Conservation (phyloP, 1,140 invertebrate genomes). For the Ptiloglossa arizonensis region DNA sequence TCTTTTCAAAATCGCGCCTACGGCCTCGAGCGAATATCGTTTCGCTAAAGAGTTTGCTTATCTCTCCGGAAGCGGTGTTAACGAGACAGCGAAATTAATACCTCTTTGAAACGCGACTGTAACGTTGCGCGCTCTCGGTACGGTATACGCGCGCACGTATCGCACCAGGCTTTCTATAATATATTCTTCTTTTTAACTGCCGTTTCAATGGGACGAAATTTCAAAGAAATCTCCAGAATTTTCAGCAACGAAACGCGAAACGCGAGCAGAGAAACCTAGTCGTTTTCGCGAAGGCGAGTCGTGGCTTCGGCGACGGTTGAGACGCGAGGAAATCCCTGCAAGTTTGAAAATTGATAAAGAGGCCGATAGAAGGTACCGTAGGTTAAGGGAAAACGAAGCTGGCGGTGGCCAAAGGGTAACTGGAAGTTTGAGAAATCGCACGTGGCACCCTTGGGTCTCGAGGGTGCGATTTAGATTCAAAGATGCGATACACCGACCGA, state of each 20-base stretch:
- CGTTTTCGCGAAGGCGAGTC: too few relatives aligned
- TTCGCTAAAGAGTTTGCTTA: too few relatives aligned
- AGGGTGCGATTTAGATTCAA: conserved; percentile 41
- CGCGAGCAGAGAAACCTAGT: too few relatives aligned
- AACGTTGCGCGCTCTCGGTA: too few relatives aligned
- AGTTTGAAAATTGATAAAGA: neutral
- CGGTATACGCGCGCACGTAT: neutral
- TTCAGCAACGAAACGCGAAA: neutral
- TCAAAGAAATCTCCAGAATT: neutral
- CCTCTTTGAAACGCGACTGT: neutral
- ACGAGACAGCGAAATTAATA: neutral
- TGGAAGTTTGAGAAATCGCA: conserved; percentile 12
- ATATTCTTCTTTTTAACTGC: neutral
- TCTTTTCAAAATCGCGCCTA: neutral
- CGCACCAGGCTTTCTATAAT: neutral
- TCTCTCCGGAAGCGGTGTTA: neutral
- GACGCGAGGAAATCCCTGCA: too few relatives aligned
- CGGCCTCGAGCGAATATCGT: neutral
- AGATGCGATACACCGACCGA: neutral
- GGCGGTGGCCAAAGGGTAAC: neutral
- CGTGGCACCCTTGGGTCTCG: neutral
- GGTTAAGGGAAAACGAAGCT: too few relatives aligned
- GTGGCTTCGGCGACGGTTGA: too few relatives aligned
- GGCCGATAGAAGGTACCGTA: neutral
- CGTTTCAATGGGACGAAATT: neutral